A percentile compares a stretch with the other conserved stretches of the same genome.
Conservation (phyloP, 2,797 vertebrate species). For the Alca torda region DNA sequence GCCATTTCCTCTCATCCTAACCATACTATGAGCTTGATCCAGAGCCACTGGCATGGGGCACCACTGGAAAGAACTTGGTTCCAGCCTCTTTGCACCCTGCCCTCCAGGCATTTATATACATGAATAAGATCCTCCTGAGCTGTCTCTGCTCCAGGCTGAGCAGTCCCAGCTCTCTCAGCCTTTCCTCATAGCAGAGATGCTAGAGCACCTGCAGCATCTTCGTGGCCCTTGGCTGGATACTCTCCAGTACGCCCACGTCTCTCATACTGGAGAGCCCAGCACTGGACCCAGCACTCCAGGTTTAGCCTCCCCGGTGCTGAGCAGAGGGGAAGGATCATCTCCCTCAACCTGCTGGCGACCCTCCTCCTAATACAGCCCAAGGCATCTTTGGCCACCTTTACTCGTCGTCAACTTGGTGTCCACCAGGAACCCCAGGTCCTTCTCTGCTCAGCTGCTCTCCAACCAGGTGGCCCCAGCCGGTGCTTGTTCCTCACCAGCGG, state of each 20-base stretch:
- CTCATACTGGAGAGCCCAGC: background rate
- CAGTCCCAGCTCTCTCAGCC: background rate
- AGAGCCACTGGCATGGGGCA: background rate
- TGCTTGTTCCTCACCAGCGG: background rate
- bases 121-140: background rate
- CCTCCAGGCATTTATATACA: background rate
- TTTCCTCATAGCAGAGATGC: background rate
- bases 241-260: background rate
- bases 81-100: background rate
- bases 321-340: background rate
- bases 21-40: background rate
- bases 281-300: background rate
- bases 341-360: background rate
- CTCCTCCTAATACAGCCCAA: background rate
- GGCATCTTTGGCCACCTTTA: background rate
- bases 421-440: background rate
- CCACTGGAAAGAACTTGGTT: background rate
- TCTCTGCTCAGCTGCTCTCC: background rate
- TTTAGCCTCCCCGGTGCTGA: background rate
- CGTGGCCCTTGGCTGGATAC: background rate
- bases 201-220: background rate
- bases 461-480: fast-evolving
- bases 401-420: background rate
- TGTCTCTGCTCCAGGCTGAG: background rate
- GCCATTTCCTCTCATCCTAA: background rate